Conservation (phyloP, 2,113 vertebrate genomes). For the Nothocercus nigrocapillus region DNA sequence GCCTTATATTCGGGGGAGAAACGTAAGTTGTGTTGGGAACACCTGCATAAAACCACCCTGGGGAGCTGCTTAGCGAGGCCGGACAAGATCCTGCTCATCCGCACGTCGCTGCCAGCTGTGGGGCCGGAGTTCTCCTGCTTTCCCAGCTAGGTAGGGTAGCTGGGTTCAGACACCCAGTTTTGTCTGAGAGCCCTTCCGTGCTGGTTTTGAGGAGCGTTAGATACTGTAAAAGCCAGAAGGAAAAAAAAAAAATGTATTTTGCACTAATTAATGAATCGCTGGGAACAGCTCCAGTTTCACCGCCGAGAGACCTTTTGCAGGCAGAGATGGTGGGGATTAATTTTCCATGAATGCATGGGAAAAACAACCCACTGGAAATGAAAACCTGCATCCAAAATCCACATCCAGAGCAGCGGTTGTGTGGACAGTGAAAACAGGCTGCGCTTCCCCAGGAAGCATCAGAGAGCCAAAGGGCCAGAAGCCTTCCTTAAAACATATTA, state of each 20-base stretch:
- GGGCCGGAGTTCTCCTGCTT: background rate
- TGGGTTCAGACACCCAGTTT: background rate
- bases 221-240: background rate
- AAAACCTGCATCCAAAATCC: background rate
- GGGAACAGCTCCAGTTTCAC: background rate
- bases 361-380: background rate
- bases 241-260: background rate
- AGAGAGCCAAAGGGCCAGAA: background rate
- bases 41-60: slow-evolving; percentile 40
- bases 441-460: background rate
- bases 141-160: background rate
- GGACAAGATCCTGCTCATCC: background rate
- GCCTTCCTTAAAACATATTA: background rate
- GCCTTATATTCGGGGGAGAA: fast-evolving
- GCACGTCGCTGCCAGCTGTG: background rate
- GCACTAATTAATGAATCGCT: background rate
- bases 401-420: background rate
- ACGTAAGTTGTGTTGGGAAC: background rate
- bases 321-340: background rate
- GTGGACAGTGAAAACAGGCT: background rate
- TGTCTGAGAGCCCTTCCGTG: background rate
- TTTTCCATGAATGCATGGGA: background rate
- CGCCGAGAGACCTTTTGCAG: background rate
- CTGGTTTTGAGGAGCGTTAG: background rate
- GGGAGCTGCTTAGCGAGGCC: slow-evolving; percentile 7